These are phyloP conservation scores for Drosophila oshimai DNA, from an alignment of 1,140 invertebrate species.

Conservation along the genomic window DNA sequence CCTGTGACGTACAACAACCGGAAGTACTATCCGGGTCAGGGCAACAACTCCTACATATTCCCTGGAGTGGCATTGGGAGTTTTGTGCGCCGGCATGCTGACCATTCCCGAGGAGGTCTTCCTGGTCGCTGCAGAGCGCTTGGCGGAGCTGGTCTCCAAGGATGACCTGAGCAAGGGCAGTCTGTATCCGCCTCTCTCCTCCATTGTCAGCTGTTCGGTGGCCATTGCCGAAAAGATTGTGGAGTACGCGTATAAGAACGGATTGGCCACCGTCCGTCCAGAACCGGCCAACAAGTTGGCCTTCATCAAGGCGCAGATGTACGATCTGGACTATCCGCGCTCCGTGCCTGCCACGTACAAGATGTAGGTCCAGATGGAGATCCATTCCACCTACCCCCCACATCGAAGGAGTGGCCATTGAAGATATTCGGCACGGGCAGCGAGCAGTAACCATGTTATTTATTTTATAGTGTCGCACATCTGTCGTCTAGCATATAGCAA, in stretches of 20 bases:
- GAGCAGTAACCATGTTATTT: slow-evolving; percentile 65
- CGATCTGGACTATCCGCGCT: slow-evolving; percentile 87
- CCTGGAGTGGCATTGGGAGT: slow-evolving; percentile 95
- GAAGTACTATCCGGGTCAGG: slow-evolving; percentile 93
- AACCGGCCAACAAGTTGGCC: slow-evolving; percentile 88
- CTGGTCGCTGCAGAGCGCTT: slow-evolving; percentile 93
- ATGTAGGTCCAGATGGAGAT: slow-evolving; percentile 36
- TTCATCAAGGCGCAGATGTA: slow-evolving; percentile 93
- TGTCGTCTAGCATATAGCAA: slow-evolving; percentile 30
- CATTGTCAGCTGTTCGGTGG: slow-evolving; percentile 94
- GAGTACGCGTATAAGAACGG: slow-evolving; percentile 94
- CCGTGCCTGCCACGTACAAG: slow-evolving; percentile 84
- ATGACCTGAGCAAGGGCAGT: slow-evolving; percentile 93
- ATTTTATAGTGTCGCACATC: slow-evolving; percentile 65
- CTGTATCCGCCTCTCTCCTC: slow-evolving; percentile 96
- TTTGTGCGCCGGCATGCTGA: slow-evolving; percentile 91
- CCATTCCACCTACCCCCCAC: slow-evolving; percentile 40
- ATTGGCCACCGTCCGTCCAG: slow-evolving; percentile 90
- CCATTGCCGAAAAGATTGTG: slow-evolving; percentile 93
- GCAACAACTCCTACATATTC: slow-evolving; percentile 99
- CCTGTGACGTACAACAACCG: slow-evolving; percentile 91
- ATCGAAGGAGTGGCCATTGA: slow-evolving; percentile 23
- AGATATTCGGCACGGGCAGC: slow-evolving; percentile 30
- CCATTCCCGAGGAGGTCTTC: slow-evolving; percentile 95
- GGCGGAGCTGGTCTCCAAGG: slow-evolving; percentile 91